Evolutionary conservation across 2,888 invertebrate species (phyloP).

Genomic region (Tupiocoris notatus): DNA sequence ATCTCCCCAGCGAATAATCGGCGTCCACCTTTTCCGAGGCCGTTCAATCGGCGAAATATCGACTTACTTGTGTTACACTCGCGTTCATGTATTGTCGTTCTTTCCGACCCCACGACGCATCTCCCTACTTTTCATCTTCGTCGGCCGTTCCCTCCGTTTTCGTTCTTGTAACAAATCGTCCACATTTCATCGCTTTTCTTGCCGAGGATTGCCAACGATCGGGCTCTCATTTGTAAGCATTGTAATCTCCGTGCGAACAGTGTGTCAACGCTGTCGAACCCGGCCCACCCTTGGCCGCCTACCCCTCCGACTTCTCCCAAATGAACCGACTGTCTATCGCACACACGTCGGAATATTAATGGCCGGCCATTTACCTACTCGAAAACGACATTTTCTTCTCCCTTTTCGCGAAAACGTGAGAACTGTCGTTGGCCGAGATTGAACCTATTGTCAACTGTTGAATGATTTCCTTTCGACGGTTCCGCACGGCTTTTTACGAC

Average conservation of each 20-base stretch:
- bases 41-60: too few relatives aligned
- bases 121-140: constrained; percentile 5
- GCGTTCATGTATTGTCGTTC: background rate
- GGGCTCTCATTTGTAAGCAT: constrained; percentile 24
- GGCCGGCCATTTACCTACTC: constrained; percentile 9
- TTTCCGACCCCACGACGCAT: constrained; percentile 5
- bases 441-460: background rate
- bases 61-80: background rate
- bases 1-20: too few relatives aligned
- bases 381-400: background rate
- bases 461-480: too few relatives aligned
- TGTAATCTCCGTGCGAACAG: constrained; percentile 19
- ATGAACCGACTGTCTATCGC: background rate
- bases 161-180: background rate
- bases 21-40: too few relatives aligned
- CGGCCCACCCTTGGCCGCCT: too few relatives aligned
- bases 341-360: constrained; percentile 23
- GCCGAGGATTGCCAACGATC: background rate
- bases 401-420: background rate
- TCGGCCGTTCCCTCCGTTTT: background rate
- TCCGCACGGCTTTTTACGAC: too few relatives aligned
- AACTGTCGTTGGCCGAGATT: background rate
- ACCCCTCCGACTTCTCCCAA: background rate
- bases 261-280: background rate
- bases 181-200: background rate